These are phyloP conservation scores for Gobiocypris rarus DNA, from an alignment of 2,113 vertebrate genomes.

Conservation along the genomic window DNA sequence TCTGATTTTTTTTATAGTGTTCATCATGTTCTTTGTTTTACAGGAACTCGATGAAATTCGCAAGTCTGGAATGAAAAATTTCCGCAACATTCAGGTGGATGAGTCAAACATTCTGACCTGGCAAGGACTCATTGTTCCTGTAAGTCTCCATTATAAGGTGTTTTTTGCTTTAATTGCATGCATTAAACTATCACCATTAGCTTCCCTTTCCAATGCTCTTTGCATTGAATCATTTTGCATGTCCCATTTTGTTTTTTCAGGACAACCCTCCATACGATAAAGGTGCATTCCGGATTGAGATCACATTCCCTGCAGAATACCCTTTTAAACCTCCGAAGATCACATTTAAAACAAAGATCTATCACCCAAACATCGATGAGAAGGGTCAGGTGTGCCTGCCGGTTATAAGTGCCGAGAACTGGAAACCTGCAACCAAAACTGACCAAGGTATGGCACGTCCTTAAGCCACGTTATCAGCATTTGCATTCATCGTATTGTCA, in stretches of 20 bases:
- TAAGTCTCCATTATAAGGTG: constrained; percentile 75
- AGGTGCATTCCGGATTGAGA: constrained; percentile 97
- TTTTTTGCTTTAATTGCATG: no score
- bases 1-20: background rate
- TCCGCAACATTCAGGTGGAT: constrained; percentile 95
- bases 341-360: constrained; percentile 99
- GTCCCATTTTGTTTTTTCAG: constrained; percentile 58
- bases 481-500: no score
- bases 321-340: constrained; percentile 99
- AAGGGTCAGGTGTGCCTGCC: constrained; percentile 98
- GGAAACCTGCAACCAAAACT: constrained; percentile 97
- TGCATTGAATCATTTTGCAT: background rate
- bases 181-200: background rate
- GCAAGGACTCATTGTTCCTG: constrained; percentile 97
- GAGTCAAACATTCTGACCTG: constrained; percentile 94
- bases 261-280: constrained; percentile 96
- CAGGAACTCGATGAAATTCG: constrained; percentile 96
- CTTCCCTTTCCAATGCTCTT: background rate
- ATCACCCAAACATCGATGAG: constrained; percentile 98
- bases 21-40: constrained; percentile 63
- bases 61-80: constrained; percentile 89
- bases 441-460: constrained; percentile 83
- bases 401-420: constrained; percentile 97
- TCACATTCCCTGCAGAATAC: constrained; percentile 95
- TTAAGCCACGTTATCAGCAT: background rate